phyloP scores from a whole-genome alignment of 2,113 vertebrate genomes.

The Pagrus major region DNA sequence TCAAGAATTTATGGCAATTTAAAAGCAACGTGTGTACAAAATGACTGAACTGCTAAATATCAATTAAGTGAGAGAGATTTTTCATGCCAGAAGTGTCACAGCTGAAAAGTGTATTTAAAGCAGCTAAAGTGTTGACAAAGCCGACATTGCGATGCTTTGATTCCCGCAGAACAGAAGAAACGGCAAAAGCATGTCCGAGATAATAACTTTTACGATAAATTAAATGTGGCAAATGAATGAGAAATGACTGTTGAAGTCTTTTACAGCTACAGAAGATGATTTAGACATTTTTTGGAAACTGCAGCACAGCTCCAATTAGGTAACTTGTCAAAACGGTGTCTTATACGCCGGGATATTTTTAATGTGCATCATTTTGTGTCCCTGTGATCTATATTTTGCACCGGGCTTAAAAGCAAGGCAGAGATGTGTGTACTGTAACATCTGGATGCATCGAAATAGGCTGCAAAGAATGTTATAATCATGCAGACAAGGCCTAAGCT shows the following conservation, averaged over 20 bases:
- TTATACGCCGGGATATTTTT: not conserved
- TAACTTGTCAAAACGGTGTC: slow-evolving; percentile 6
- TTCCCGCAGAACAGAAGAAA: slow-evolving; percentile 34
- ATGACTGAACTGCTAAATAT: slow-evolving; percentile 37
- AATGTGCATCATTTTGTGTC: slow-evolving; percentile 31
- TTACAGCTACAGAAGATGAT: slow-evolving; percentile 9
- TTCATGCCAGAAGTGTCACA: slow-evolving; percentile 23
- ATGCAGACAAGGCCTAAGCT: slow-evolving; percentile 83
- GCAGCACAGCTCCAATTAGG: not conserved
- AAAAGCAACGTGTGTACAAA: slow-evolving; percentile 36
- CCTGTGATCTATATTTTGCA: slow-evolving; percentile 53
- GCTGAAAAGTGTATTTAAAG: slow-evolving; percentile 17
- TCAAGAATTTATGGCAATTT: slow-evolving; percentile 1
- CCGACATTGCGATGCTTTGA: slow-evolving; percentile 33
- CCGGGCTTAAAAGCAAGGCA: slow-evolving; percentile 36
- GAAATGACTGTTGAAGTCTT: not conserved
- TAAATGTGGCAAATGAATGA: slow-evolving; percentile 12
- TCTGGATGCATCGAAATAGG: slow-evolving; percentile 82
- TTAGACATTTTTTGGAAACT: not conserved
- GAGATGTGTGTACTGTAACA: slow-evolving; percentile 78
- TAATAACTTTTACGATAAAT: slow-evolving; percentile 21
- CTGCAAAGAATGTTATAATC: slow-evolving; percentile 83
- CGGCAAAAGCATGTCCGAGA: not conserved
- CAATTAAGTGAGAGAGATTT: slow-evolving; percentile 25
- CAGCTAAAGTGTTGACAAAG: slow-evolving; percentile 35